Evolutionary conservation across 2,888 invertebrate species (phyloP).

Genomic region (Erannis defoliaria): DNA sequence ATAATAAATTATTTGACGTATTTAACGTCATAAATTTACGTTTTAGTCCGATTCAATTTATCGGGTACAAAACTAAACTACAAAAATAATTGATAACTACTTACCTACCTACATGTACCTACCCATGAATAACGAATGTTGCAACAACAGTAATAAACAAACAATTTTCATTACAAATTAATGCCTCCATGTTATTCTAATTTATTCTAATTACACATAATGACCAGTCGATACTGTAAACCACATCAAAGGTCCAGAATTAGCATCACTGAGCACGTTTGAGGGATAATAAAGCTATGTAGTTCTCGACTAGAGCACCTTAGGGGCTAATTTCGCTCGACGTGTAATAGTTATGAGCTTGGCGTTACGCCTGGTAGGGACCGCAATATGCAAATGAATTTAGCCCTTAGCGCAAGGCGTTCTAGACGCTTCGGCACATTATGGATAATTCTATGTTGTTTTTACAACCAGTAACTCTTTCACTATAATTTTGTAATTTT

Average conservation of each 20-base stretch:
- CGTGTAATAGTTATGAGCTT: constrained; percentile 81
- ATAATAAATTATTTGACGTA: too few species aligned
- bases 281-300: constrained; percentile 80
- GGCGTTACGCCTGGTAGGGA: constrained; percentile 63
- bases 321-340: constrained; percentile 83
- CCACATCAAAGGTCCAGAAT: constrained; percentile 82
- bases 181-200: constrained; percentile 32
- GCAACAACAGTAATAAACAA: constrained; percentile 12
- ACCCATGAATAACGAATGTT: not conserved
- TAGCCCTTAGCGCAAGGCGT: constrained; percentile 72
- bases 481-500: constrained; percentile 12
- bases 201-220: constrained; percentile 49
- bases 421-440: constrained; percentile 44
- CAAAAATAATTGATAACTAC: too few species aligned
- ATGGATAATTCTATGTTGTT: constrained; percentile 34
- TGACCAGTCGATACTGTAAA: constrained; percentile 61
- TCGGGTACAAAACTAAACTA: too few species aligned
- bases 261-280: constrained; percentile 80
- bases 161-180: constrained; percentile 22
- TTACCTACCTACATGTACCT: not conserved
- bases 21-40: too few species aligned
- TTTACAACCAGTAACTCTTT: constrained; percentile 24
- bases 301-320: constrained; percentile 78
- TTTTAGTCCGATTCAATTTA: too few species aligned
- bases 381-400: constrained; percentile 84